Evolutionary conservation across 2,797 vertebrate genomes (phyloP), one percentile per base, ranked within the genome.

Genomic region (Hypotaenidia okinawae): DNA sequence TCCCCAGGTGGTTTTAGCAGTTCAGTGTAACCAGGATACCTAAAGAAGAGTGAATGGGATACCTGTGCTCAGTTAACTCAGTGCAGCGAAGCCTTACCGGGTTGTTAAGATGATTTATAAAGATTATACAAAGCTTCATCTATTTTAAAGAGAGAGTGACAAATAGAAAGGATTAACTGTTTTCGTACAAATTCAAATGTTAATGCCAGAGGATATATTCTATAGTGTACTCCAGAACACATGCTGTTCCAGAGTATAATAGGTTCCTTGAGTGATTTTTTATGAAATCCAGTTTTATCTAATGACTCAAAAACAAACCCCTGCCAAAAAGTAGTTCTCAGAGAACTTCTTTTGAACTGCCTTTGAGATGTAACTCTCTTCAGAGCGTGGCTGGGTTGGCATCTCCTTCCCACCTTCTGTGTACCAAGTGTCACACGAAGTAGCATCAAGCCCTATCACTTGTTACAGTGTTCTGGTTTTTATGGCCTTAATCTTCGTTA

Each of bases 391-490:
- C 68, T 76, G 10, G 6, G 37, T 92, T 79, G n/a, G 18, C 45
- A 57, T 90, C 74, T 41, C 55, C 79, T 88, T 79, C 73, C 80
- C 33, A 66, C 62, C 70, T 72, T 43, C 30, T 39, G 28, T 87
- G 85, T 70, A 69, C 70, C 51, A 33, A 72, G 76, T 19, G 63
- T 90, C 87, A 93, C 73, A 32, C 84, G 77, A 93, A 91, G 90
- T 95, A 96, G 94, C 97, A 96, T 96, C 97, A 93, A 95, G 95
- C 90, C 94, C 94, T 95, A 33, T 90, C 75, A 84, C 72, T 54
- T 87, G 67, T 92, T 79, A 68, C 57, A 67, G 64, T 93, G 87
- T 96, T 96, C 94, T 95, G 96, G 61, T 68, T 77, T 84, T 84
- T 91, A 57, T 90, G 88, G 92, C 92, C 91, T 93, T 95, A 95